These are phyloP conservation scores for Daktulosphaira vitifoliae DNA, from an alignment of 1,140 invertebrate genomes.

Conservation along the genomic window DNA sequence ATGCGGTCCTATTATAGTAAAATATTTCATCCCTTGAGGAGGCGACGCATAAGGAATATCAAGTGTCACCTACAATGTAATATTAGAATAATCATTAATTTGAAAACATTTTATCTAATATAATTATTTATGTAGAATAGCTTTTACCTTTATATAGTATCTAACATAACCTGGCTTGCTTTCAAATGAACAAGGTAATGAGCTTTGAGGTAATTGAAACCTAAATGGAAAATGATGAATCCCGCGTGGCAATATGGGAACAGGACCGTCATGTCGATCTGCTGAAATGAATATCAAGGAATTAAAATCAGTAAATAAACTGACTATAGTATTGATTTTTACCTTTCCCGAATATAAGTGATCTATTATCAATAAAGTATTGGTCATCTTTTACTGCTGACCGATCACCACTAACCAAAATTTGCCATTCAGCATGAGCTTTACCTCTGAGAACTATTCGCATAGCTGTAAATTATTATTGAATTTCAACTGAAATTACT, in stretches of 20 bases:
- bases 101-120: background rate
- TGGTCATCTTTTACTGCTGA: constrained; percentile 72
- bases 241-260: constrained; percentile 66
- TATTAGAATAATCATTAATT: constrained; percentile 5
- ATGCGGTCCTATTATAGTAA: constrained; percentile 73
- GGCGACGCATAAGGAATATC: constrained; percentile 77
- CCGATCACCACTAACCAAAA: constrained; percentile 64
- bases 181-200: constrained; percentile 71
- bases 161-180: constrained; percentile 68
- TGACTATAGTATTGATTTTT: too few species aligned
- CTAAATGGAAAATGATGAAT: constrained; percentile 65
- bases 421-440: constrained; percentile 75
- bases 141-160: constrained; percentile 61
- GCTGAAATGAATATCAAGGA: too few species aligned
- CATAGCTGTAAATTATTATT: constrained; percentile 57
- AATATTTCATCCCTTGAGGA: constrained; percentile 77
- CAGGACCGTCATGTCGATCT: constrained; percentile 55
- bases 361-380: constrained; percentile 69
- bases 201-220: constrained; percentile 68
- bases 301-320: too few species aligned
- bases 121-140: background rate
- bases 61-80: constrained; percentile 51
- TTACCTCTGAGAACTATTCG: constrained; percentile 64
- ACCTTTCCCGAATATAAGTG: constrained; percentile 74
- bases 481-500: too few species aligned